Conservation (phyloP, 2,113 vertebrate genomes). For the Hemiscyllium ocellatum region DNA sequence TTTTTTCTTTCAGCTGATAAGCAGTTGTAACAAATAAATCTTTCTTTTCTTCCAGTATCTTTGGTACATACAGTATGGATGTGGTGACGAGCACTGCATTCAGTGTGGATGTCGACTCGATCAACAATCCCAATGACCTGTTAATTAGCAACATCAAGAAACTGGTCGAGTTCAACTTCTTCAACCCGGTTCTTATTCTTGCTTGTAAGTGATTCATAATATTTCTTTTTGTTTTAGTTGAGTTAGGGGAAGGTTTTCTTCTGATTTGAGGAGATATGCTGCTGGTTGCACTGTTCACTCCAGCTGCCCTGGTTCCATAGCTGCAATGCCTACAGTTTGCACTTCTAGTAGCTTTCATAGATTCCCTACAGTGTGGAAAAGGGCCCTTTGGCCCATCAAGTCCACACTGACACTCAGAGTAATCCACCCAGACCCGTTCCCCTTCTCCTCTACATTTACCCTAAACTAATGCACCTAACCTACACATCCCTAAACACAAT, state of each 20-base stretch:
- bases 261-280: background rate
- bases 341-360: background rate
- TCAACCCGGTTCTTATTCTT: constrained; percentile 50
- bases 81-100: constrained; percentile 71
- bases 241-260: background rate
- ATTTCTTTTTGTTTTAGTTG: background rate
- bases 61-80: constrained; percentile 77
- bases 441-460: no score
- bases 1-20: background rate
- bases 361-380: no score
- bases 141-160: constrained; percentile 65
- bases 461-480: no score
- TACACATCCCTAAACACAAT: no score
- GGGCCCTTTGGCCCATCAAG: no score
- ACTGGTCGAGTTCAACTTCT: constrained; percentile 56
- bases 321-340: background rate
- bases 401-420: no score
- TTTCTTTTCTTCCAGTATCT: constrained; percentile 52
- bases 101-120: constrained; percentile 72
- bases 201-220: constrained; percentile 48
- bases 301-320: background rate
- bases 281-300: background rate
- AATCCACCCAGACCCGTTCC: no score
- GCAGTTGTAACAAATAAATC: background rate
- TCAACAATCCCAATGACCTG: constrained; percentile 71